A percentile compares a stretch with the other conserved stretches of the same genome.
These are phyloP conservation scores for Pterois miles DNA, from an alignment of 2,797 vertebrate species.

Conservation along the genomic window DNA sequence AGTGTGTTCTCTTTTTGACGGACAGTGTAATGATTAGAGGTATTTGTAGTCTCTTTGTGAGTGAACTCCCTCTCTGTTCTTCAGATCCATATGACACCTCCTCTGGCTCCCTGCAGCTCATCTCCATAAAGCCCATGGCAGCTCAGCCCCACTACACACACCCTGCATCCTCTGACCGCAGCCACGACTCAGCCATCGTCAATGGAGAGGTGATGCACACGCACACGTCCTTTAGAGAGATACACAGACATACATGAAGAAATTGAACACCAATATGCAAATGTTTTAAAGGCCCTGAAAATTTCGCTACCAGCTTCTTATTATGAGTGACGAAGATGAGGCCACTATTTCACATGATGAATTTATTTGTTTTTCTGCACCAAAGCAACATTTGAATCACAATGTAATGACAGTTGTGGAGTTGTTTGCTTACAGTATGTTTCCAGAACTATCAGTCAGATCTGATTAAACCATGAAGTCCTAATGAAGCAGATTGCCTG, in stretches of 20 bases:
- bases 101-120: constrained; percentile 95
- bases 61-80: constrained; percentile 66
- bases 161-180: constrained; percentile 86
- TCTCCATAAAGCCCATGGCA: constrained; percentile 90
- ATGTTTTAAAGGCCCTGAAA: background rate
- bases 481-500: background rate
- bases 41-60: constrained; percentile 61
- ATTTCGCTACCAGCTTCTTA: background rate
- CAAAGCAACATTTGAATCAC: background rate
- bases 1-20: constrained; percentile 42
- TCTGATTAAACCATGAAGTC: background rate
- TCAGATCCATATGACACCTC: constrained; percentile 93
- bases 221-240: background rate
- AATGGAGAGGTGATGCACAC: constrained; percentile 92
- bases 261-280: background rate
- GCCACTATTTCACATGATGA: background rate
- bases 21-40: constrained; percentile 54
- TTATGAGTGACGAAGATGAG: background rate
- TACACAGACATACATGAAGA: background rate
- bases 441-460: background rate
- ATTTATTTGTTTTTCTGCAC: background rate
- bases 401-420: background rate
- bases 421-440: background rate
- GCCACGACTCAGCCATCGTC: constrained; percentile 88
- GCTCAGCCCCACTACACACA: constrained; percentile 86